Evolutionary conservation across 2,888 invertebrate species (phyloP).

Genomic region (Ditylenchus weischeri): DNA sequence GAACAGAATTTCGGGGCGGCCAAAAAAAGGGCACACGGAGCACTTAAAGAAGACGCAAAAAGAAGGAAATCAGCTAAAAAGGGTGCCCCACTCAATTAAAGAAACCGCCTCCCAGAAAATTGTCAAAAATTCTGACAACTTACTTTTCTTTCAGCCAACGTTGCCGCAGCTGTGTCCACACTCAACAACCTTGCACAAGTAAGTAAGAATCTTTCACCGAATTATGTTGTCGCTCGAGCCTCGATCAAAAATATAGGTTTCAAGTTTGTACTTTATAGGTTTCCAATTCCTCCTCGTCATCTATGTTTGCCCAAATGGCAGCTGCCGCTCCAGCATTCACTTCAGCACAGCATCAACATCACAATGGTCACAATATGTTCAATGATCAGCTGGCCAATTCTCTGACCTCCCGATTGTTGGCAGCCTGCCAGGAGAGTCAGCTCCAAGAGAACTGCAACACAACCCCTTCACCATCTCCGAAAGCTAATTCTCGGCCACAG

Average conservation of each 20-base stretch:
- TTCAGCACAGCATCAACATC: no score
- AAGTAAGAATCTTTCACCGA: background rate
- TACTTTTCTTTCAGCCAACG: background rate
- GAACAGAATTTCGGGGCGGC: no score
- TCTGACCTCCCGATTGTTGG: constrained; percentile 25
- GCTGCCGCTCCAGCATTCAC: background rate
- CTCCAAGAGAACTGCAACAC: constrained; percentile 3
- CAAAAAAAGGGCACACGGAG: no score
- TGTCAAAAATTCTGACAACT: no score
- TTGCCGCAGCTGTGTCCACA: constrained; percentile 22
- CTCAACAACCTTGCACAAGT: constrained; percentile 24
- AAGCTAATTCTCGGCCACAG: background rate
- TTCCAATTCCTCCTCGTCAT: background rate
- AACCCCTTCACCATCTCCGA: constrained; percentile 10
- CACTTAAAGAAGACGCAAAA: no score
- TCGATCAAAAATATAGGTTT: background rate
- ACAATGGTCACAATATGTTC: constrained; percentile 1
- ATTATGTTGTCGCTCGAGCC: background rate
- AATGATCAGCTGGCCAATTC: constrained; percentile 2
- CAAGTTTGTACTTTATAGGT: background rate
- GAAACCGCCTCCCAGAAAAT: no score
- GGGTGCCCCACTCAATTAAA: no score
- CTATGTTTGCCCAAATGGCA: constrained; percentile 7
- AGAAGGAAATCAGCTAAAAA: no score
- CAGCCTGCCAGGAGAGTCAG: constrained; percentile 32